These are phyloP conservation scores for Geodia barretti DNA, from an alignment of 37 sponge, comb jelly and placozoan species.

Conservation along the genomic window DNA sequence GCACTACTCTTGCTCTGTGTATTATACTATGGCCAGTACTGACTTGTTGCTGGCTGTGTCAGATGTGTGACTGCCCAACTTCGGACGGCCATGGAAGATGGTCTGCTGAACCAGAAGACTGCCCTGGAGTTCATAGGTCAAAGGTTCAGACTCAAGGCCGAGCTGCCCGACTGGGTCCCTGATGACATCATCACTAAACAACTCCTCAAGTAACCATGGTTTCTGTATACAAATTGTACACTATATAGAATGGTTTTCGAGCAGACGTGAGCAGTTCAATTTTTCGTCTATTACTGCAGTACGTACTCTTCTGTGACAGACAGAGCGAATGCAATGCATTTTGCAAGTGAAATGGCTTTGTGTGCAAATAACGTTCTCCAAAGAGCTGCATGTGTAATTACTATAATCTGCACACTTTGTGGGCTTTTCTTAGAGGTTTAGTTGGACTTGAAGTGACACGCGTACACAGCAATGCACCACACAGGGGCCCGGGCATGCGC, in stretches of 20 bases:
- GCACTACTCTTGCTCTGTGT: no score
- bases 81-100: slow-evolving; percentile 41
- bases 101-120: slow-evolving; percentile 42
- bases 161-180: slow-evolving; percentile 76
- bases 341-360: no score
- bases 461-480: no score
- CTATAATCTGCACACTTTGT: no score
- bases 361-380: no score
- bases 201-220: slow-evolving; percentile 59
- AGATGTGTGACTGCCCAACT: slow-evolving; percentile 84
- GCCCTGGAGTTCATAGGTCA: slow-evolving; percentile 82
- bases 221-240: no score
- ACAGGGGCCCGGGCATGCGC: no score
- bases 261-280: not conserved
- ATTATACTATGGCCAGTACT: no score
- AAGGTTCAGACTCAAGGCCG: slow-evolving; percentile 75
- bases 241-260: not conserved
- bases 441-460: no score
- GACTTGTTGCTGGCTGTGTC: not conserved
- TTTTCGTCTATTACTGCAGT: not conserved
- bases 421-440: no score
- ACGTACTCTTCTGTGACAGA: not conserved
- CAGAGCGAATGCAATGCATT: not conserved
- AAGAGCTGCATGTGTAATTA: no score
- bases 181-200: slow-evolving; percentile 77